Evolutionary conservation across 1,140 invertebrate genomes (phyloP), one percentile per base, ranked within the genome.

Genomic region (Drosophila murphyi): DNA sequence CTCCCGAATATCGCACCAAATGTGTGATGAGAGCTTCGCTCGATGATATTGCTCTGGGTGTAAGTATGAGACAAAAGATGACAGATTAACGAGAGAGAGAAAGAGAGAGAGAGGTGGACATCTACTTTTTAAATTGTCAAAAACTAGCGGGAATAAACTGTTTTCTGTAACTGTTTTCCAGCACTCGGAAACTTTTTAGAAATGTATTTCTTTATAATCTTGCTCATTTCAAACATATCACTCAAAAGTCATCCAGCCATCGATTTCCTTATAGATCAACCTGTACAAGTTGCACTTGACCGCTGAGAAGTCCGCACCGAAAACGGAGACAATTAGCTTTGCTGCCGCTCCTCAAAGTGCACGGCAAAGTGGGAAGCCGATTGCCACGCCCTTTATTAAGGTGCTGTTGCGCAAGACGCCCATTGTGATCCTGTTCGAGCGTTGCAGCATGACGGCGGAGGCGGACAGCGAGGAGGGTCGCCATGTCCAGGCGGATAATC

Each of bases 391-490:
- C 32, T 88, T 79, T 20, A 94, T 96, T 45, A 95, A 93, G 59
- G 91, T 96, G 4, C 93, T 93, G 1, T 88, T 97, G 0, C 94
- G 92, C 51, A 88, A 96, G 92, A 96, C 95, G 0, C 93, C 95
- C 39, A 95, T 95, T 0, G 83, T 93, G 31, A 94, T 95, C 54
- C 75, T 96, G 2, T 95, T 96, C 68, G 95, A 96, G 63, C 81
- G 96, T 56, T 94, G 94, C 0, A 94, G 95, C 75, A 93, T 93
- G 65, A 95, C 95, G 0, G 95, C 93, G 2, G 93, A 95, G 67
- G 93, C 93, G 70, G 94, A 93, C 47, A 94, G 94, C 1, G 76
- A 92, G 0, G 95, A 95, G 78, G 95, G 94, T 35, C 80, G 83
- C 28, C 62, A 50, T 0, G 93, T 95, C 0, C 93, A 95, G 77